These are phyloP conservation scores for Hypomesus transpacificus DNA, from an alignment of 2,113 vertebrate genomes.

Conservation along the genomic window DNA sequence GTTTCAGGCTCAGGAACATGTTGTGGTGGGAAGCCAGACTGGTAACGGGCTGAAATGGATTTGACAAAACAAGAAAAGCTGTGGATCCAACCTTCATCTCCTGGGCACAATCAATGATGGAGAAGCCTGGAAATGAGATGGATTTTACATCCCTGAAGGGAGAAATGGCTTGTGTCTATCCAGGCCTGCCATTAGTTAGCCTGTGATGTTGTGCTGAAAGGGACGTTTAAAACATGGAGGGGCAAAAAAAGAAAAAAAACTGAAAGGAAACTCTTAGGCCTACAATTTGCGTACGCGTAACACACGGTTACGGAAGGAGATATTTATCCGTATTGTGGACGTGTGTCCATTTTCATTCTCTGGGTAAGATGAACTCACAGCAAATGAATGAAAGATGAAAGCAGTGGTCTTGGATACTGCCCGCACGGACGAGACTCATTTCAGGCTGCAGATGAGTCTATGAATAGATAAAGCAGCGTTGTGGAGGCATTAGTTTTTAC, in stretches of 20 bases:
- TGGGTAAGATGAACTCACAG: background rate
- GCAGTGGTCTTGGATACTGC: background rate
- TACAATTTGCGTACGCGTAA: too few relatives aligned
- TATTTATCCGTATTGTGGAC: too few relatives aligned
- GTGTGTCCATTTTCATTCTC: too few relatives aligned
- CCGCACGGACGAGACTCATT: slow-evolving; percentile 16
- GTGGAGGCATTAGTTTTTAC: slow-evolving; percentile 8
- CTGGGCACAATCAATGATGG: slow-evolving; percentile 31
- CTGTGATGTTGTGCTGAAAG: background rate
- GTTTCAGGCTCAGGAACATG: background rate
- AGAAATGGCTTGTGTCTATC: slow-evolving; percentile 19
- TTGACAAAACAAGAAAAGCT: slow-evolving; percentile 1
- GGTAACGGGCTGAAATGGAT: background rate
- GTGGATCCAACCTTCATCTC: slow-evolving; percentile 23
- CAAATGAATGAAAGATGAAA: background rate
- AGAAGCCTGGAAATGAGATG: slow-evolving; percentile 22
- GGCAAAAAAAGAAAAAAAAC: too few relatives aligned
- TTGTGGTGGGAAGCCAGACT: background rate
- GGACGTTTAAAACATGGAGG: background rate
- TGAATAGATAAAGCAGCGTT: slow-evolving; percentile 23
- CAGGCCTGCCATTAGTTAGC: slow-evolving; percentile 15
- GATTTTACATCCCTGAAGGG: slow-evolving; percentile 19
- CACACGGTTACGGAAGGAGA: too few relatives aligned
- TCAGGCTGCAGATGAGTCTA: slow-evolving; percentile 13
- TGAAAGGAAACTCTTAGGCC: too few relatives aligned